Evolutionary conservation across 1,140 invertebrate genomes (phyloP), one percentile per base, ranked within the genome.

Genomic region (Achroia grisella): DNA sequence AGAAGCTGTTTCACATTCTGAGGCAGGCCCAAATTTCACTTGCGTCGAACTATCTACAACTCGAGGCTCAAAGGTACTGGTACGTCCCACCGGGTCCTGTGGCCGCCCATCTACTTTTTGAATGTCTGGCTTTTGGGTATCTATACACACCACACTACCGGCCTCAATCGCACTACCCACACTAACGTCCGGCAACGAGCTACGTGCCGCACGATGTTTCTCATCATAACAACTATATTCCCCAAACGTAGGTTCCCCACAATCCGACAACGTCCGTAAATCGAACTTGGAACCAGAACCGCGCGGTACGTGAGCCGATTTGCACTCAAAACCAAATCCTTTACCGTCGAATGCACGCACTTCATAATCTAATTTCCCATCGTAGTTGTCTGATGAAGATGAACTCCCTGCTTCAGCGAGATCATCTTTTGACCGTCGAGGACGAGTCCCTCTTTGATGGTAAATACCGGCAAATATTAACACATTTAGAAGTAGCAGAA

Each of bases 391-490:
- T 0, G 85, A 87, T 4, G 90, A 89, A 3, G 89, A 90, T 12
- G 90, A 90, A 61, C 90, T 91, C n/a, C 88, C 92, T 30, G 89
- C 90, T 68, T 93, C 92, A 17, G 90, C 87, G 23, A 93, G 60
- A 59, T 93, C 92, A 58, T 93, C 93, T 65, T 92, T 92, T 55
- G 91, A 92, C 63, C 93, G 92, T 29, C 91, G 90, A 43, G 80
- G 84, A 36, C 87, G 77, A 40, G 89, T 78, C 61, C 93, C 89
- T 6, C 95, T 89, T 71, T 97, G 95, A 66, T 97, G 95, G 70
- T 97, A 98, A 31, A 98, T 96, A 23, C 95, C 96, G 28, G 95
- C 95, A 67, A 98, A 98, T 39, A 98, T 97, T 0, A 98, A 88
- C 5, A 98, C 91, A 75, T 99, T 98, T 1, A 98, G 88, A 6